Evolutionary conservation across 2,113 vertebrate genomes (phyloP).

Genomic region (Tetraodon nigroviridis): DNA sequence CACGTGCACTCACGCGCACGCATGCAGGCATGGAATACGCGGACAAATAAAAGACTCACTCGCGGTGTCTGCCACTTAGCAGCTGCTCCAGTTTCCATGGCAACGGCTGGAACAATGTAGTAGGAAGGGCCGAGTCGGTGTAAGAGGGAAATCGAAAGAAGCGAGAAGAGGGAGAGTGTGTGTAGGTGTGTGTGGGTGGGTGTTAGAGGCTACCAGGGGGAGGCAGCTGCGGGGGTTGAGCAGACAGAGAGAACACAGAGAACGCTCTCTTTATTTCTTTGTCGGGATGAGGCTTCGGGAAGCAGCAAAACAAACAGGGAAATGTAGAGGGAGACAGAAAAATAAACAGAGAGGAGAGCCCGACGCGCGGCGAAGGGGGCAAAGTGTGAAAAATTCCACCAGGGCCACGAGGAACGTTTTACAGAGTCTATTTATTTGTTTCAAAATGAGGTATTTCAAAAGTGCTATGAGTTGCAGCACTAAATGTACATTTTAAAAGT

Average conservation of each 20-base stretch:
- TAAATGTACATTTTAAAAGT: slow-evolving; percentile 90
- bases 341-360: slow-evolving; percentile 12
- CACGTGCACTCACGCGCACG: slow-evolving; percentile 55
- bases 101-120: slow-evolving; percentile 84
- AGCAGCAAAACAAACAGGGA: slow-evolving; percentile 44
- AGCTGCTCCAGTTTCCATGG: slow-evolving; percentile 91
- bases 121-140: slow-evolving; percentile 69
- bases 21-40: slow-evolving; percentile 62
- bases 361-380: background rate
- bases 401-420: slow-evolving; percentile 31
- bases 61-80: slow-evolving; percentile 80
- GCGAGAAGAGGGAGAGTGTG: slow-evolving; percentile 46
- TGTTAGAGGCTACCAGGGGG: slow-evolving; percentile 64
- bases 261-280: slow-evolving; percentile 62
- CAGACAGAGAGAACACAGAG: slow-evolving; percentile 63
- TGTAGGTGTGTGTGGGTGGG: slow-evolving; percentile 56
- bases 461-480: slow-evolving; percentile 99
- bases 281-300: slow-evolving; percentile 54
- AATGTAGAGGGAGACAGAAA: slow-evolving; percentile 24
- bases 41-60: slow-evolving; percentile 72
- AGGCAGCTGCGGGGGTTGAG: slow-evolving; percentile 58
- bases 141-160: slow-evolving; percentile 45
- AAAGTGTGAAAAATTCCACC: slow-evolving; percentile 26
- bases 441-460: slow-evolving; percentile 99
- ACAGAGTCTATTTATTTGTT: slow-evolving; percentile 96